Percentiles rank a stretch among this genome's conserved stretches.
Evolutionary conservation across 1,140 invertebrate species (phyloP).

Genomic region (Drosophila bipectinata): DNA sequence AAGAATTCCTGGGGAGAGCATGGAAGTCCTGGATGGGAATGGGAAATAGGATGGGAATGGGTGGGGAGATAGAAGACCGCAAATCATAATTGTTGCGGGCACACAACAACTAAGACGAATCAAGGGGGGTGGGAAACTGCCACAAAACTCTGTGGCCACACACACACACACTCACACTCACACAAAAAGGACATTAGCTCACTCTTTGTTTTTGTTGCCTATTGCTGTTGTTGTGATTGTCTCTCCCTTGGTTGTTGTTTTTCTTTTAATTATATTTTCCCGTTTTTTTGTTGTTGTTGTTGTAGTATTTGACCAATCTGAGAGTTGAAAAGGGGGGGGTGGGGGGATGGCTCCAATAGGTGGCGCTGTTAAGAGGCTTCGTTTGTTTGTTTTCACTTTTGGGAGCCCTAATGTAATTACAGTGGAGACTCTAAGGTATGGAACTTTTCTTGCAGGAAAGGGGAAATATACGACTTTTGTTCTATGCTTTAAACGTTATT

Average conservation of each 20-base stretch:
- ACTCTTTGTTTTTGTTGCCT: constrained; percentile 10
- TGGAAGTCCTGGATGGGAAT: neutral
- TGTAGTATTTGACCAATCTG: constrained; percentile 9
- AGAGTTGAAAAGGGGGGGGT: too few relatives aligned
- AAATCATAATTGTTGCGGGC: constrained; percentile 76
- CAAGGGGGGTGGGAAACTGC: too few relatives aligned
- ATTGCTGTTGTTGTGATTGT: constrained; percentile 42
- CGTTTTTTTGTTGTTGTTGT: constrained; percentile 1
- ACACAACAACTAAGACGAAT: constrained; percentile 17
- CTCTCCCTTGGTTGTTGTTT: constrained; percentile 46
- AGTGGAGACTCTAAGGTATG: neutral
- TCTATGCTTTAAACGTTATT: too few relatives aligned
- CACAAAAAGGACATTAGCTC: constrained; percentile 68
- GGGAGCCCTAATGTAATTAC: constrained; percentile 17
- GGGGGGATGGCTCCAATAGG: neutral
- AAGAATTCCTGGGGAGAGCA: neutral
- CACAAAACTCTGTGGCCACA: constrained; percentile 55
- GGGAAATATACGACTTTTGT: too few relatives aligned
- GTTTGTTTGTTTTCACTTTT: constrained; percentile 19
- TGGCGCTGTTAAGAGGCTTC: neutral
- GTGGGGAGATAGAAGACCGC: constrained; percentile 42
- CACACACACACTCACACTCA: constrained; percentile 9
- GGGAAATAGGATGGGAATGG: neutral
- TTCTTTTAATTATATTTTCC: constrained; percentile 31
- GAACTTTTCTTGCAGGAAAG: too few relatives aligned